Conservation (phyloP, 2,797 vertebrate species). For the Mus minutoides region DNA sequence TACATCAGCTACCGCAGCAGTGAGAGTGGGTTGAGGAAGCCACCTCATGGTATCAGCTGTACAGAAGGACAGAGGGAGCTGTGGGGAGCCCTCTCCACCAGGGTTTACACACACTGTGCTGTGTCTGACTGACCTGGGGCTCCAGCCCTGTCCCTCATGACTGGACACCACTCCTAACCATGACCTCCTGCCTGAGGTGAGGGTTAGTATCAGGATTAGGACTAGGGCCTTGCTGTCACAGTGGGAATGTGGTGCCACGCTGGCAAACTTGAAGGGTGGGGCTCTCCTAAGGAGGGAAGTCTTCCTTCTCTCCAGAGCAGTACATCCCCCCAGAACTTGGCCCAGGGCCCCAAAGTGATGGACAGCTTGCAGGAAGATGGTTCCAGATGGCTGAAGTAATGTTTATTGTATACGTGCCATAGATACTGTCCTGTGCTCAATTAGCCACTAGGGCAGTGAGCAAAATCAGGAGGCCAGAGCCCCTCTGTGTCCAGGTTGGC, state of each 20-base stretch:
- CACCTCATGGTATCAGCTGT: background rate
- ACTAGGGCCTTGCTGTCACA: no score
- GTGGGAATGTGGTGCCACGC: background rate
- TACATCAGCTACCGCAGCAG: background rate
- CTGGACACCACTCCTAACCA: background rate
- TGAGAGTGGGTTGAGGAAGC: background rate
- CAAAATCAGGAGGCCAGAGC: background rate
- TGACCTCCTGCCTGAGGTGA: background rate
- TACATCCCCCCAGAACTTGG: slow-evolving; percentile 5
- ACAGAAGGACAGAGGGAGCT: background rate
- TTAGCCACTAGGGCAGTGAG: background rate
- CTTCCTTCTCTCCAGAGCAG: background rate
- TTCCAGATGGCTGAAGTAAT: slow-evolving; percentile 44
- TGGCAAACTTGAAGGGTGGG: fast-evolving
- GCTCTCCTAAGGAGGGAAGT: background rate
- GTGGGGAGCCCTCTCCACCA: background rate
- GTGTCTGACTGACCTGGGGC: background rate
- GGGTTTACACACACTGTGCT: background rate
- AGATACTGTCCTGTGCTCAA: slow-evolving; percentile 55
- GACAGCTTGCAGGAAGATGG: background rate
- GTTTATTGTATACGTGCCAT: slow-evolving; percentile 48
- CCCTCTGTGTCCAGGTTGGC: background rate
- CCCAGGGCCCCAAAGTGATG: background rate
- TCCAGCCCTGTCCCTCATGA: background rate
- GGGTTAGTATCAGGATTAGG: no score